Base-by-base conservation (phyloP, 2,113 vertebrate genomes). In the Neopipo cinnamomea region DNA sequence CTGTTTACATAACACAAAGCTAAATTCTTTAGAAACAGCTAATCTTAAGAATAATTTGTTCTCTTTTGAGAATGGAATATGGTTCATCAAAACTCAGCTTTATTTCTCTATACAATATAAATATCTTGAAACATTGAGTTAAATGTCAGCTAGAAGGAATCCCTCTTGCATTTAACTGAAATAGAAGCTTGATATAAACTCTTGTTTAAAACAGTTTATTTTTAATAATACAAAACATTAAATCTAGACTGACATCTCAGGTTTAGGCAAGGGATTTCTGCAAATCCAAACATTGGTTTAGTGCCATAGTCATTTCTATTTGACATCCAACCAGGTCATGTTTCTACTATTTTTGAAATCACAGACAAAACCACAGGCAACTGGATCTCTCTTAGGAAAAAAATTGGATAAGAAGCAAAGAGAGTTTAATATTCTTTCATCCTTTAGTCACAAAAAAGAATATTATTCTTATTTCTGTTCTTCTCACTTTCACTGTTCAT, bases 281-380 rank as follows among this genome's bases (percentile, higher is more conserved):
- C 33, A 96, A 92, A 93, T 68, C 72, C 2, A 0, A 74, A 55
- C 0, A 1, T 31, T 76, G 84, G 25, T 80, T 77, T 82, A 83
- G 42, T 80, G 59, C 90, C 52, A 67, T 8, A 94, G 88, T 27
- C 2, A 63, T 90, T 94, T 66, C 61, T 83, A 37, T 62, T 55
- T 90, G 93, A 81, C 78, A 88, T 78, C 24, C 80, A 22, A 84
- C 27, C 39, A 86, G 55, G 19, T 71, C 79, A 88, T 94, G 63
- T 88, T 94, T 90, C 68, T 83, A 67, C 85, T 93, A 77, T 90
- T 96, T 93, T 81, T 87, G 56, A 94, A 97, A 93, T 90, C 68
- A 72, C 83, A 91, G 92, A 68, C 68, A 92, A 90, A 96, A 94
- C 92, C 95, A 88, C 95, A 96, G 49, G 88, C 79, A 96, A 92